Percentiles rank a stretch among this genome's conserved stretches.
phyloP scores from a whole-genome alignment of 2,888 invertebrate genomes.

The Tromatobia lineatoria region DNA sequence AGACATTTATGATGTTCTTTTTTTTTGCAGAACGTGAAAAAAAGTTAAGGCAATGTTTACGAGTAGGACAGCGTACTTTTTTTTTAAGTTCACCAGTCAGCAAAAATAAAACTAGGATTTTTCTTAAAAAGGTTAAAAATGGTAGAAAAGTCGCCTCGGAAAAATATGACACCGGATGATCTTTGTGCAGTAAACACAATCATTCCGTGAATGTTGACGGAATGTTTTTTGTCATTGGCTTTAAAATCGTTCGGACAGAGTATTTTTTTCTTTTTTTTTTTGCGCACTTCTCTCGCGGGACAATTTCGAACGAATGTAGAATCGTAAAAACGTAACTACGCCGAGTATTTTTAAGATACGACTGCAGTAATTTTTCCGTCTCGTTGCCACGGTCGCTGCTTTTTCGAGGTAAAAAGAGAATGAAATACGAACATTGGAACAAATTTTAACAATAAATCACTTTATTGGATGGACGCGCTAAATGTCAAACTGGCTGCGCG shows the following conservation, averaged over 20 bases:
- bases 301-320: conserved; percentile 35
- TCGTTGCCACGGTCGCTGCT: not conserved
- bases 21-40: conserved; percentile 17
- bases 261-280: conserved; percentile 39
- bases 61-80: conserved; percentile 33
- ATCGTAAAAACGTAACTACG: conserved; percentile 59
- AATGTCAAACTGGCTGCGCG: not conserved
- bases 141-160: conserved; percentile 34
- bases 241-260: conserved; percentile 8
- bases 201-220: conserved; percentile 43
- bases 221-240: conserved; percentile 37
- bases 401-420: conserved; percentile 38
- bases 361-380: conserved; percentile 38
- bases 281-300: conserved; percentile 23
- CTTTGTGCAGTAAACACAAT: conserved; percentile 62
- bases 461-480: conserved; percentile 32
- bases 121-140: conserved; percentile 61
- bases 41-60: conserved; percentile 58
- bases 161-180: conserved; percentile 56
- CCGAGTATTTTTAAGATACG: conserved; percentile 47
- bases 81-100: conserved; percentile 12
- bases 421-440: conserved; percentile 56
- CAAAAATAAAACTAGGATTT: conserved; percentile 26
- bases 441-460: conserved; percentile 62
- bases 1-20: conserved; percentile 35